Evolutionary conservation across 2,888 invertebrate genomes (phyloP), one percentile per base, ranked within the genome.

Genomic region (Silvanus unidentatus): DNA sequence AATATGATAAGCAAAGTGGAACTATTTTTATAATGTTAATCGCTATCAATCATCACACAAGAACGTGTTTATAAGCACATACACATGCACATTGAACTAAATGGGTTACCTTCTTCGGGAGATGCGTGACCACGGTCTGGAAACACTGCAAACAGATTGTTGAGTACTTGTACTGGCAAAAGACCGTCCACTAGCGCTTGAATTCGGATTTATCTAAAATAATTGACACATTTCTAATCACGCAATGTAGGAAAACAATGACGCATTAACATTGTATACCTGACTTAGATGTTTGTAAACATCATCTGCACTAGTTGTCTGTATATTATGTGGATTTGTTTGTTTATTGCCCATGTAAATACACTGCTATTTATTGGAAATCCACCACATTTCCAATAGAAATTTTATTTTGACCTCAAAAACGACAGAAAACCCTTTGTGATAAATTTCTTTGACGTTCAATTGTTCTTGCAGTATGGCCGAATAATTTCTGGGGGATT

Each of bases 81-180:
- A 32, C 45, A 38, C 40, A 48, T 11, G 15, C 12, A 6, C 5
- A 43, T 4, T 14, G 29, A 11, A 52, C 13, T 10, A 11, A 14
- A 8, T 16, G 11, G 16, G 72, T 73, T 69, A 82, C 82, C 82
- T 81, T 75, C 78, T 76, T 63, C 80, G 72, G 60, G 81, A 82
- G 60, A 78, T 73, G 60, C 81, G 77, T 62, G 81, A 82, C 80
- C 81, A 83, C 65, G 82, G 80, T 64, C 79, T 77, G 57, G 77
- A 77, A 65, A 77, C 74, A 68, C 80, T 80, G 67, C 75, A 77
- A 48, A 75, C 76, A 22, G 80, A 79, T 69, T 77, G 77, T 67
- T 75, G 77, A 65, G 80, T 81, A 53, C 74, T 74, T 52, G 75
- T 70, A 65, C 80, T 81, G 51, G 72, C 68, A 70, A 77, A 77